Evolutionary conservation across 2,888 invertebrate genomes (phyloP).

Genomic region (Phytoseiulus persimilis): DNA sequence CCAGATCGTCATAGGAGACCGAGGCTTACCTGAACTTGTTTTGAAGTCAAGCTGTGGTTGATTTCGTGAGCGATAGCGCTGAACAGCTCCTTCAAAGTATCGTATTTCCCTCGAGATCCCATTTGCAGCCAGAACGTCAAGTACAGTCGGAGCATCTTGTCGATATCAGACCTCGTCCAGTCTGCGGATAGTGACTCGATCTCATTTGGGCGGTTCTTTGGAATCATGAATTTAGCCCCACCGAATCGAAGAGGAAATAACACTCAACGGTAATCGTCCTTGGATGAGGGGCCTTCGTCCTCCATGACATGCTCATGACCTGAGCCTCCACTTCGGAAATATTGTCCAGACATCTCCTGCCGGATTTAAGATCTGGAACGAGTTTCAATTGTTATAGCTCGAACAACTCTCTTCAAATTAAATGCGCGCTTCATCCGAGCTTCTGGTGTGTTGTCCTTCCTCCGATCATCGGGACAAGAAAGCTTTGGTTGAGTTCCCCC

Average conservation of each 20-base stretch:
- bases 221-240: neutral
- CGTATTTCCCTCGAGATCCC: slow-evolving; percentile 29
- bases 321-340: neutral
- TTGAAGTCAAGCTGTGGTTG: slow-evolving; percentile 13
- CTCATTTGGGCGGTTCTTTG: neutral
- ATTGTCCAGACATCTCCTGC: slow-evolving; percentile 10
- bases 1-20: neutral
- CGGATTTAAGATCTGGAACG: neutral
- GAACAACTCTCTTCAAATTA: too few relatives aligned
- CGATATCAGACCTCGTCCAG: slow-evolving; percentile 33
- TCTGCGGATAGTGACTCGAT: neutral
- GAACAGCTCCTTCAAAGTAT: slow-evolving; percentile 28
- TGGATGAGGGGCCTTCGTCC: slow-evolving; percentile 19
- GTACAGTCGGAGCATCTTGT: slow-evolving; percentile 15
- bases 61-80: slow-evolving; percentile 25
- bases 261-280: slow-evolving; percentile 18
- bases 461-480: too few relatives aligned
- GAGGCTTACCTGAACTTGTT: slow-evolving; percentile 14
- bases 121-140: slow-evolving; percentile 33
- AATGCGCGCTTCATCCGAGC: too few relatives aligned
- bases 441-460: too few relatives aligned
- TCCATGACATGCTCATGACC: neutral
- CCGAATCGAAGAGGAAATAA: neutral
- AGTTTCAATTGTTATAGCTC: neutral
- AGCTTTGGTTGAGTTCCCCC: too few relatives aligned